Conservation (phyloP, 2,113 vertebrate genomes). For the Edolisoma coerulescens region DNA sequence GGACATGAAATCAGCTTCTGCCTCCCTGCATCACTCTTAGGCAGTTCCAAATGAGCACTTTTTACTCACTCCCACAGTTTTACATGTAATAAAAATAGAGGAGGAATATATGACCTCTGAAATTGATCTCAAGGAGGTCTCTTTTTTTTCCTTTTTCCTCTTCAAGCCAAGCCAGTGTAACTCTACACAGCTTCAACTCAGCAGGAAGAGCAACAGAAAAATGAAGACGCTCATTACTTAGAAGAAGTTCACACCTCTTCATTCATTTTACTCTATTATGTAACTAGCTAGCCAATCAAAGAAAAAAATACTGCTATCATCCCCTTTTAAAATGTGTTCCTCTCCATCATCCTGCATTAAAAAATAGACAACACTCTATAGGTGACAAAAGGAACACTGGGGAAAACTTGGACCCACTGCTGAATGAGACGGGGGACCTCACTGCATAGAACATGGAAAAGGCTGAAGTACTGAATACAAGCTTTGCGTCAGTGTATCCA, state of each 20-base stretch:
- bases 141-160: background rate
- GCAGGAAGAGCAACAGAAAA: background rate
- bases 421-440: background rate
- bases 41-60: slow-evolving; percentile 1
- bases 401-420: background rate
- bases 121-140: background rate
- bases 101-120: slow-evolving; percentile 19
- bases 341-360: background rate
- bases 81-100: background rate
- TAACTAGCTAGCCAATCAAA: background rate
- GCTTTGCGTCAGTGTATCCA: background rate
- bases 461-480: background rate
- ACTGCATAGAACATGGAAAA: background rate
- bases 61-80: slow-evolving; percentile 8
- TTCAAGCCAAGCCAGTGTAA: background rate
- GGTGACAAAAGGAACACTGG: background rate
- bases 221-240: background rate
- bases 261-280: background rate
- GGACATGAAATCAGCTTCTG: background rate
- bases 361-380: background rate
- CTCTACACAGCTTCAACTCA: background rate
- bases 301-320: background rate
- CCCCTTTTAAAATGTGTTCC: background rate
- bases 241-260: background rate
- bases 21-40: background rate